phyloP scores from a whole-genome alignment of 2,888 invertebrate genomes.

The Terebella lapidaria region DNA sequence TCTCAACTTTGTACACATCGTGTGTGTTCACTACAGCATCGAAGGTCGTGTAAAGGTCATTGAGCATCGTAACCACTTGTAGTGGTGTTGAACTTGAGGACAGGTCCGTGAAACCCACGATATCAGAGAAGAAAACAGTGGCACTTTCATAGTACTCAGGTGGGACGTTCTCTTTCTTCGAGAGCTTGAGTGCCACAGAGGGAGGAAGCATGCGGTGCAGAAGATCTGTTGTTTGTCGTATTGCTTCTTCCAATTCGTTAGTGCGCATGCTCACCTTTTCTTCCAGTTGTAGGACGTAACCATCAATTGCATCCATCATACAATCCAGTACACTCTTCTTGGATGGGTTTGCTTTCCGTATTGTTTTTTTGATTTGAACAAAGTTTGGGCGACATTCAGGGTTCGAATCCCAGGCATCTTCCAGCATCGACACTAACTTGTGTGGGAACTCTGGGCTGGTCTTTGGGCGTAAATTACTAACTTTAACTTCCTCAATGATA shows the following conservation, averaged over 20 bases:
- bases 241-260: slow-evolving; percentile 29
- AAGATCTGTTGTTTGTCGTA: slow-evolving; percentile 30
- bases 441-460: background rate
- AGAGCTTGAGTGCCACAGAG: slow-evolving; percentile 29
- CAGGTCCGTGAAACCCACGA: slow-evolving; percentile 23
- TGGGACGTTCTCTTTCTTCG: slow-evolving; percentile 23
- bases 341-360: slow-evolving; percentile 25
- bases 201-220: slow-evolving; percentile 36
- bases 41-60: slow-evolving; percentile 21
- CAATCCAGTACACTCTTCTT: slow-evolving; percentile 37
- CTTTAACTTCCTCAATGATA: background rate
- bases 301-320: slow-evolving; percentile 47
- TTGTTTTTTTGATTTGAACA: slow-evolving; percentile 14
- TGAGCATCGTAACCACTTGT: slow-evolving; percentile 23
- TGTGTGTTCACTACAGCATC: slow-evolving; percentile 19
- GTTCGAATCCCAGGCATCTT: slow-evolving; percentile 33
- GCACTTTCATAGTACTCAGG: slow-evolving; percentile 28
- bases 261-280: slow-evolving; percentile 37
- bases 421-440: slow-evolving; percentile 26
- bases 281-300: slow-evolving; percentile 38
- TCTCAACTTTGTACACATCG: slow-evolving; percentile 25
- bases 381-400: slow-evolving; percentile 32
- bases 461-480: background rate
- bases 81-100: slow-evolving; percentile 19
- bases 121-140: slow-evolving; percentile 30